Conservation (phyloP, 2,113 vertebrate genomes). For the Trichechus manatus region DNA sequence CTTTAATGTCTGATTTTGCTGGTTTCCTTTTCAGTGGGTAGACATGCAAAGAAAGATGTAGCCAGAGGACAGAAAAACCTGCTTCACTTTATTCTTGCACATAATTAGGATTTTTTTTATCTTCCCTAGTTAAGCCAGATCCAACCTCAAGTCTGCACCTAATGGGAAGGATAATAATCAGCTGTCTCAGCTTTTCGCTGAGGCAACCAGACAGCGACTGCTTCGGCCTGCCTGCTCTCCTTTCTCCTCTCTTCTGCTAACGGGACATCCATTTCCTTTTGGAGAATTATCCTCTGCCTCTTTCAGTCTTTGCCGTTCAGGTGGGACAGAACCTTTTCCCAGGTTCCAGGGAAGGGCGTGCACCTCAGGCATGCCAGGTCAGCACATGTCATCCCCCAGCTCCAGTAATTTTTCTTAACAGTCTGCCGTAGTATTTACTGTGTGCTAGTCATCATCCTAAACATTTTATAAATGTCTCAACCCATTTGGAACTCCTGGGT, state of each 20-base stretch:
- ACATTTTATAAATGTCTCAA: not conserved
- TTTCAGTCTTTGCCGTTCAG: not conserved
- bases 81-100: conserved; percentile 5
- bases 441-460: not conserved
- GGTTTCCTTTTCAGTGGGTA: conserved; percentile 24
- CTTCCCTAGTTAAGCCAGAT: not conserved
- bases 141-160: not conserved
- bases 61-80: not conserved
- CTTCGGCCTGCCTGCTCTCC: not conserved
- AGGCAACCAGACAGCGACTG: not conserved
- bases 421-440: not conserved
- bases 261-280: not conserved
- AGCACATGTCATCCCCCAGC: not conserved
- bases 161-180: not conserved
- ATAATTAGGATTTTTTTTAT: conserved; percentile 47
- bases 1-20: not conserved
- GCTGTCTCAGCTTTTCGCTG: rapidly evolving
- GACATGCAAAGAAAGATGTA: not conserved
- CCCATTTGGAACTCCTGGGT: too few species aligned
- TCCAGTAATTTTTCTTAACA: not conserved
- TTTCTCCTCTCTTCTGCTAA: not conserved
- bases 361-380: too few species aligned
- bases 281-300: not conserved
- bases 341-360: not conserved
- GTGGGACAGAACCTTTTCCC: too few species aligned